Evolutionary conservation across 2,113 vertebrate species (phyloP).

Genomic region (Dissostichus mawsoni): DNA sequence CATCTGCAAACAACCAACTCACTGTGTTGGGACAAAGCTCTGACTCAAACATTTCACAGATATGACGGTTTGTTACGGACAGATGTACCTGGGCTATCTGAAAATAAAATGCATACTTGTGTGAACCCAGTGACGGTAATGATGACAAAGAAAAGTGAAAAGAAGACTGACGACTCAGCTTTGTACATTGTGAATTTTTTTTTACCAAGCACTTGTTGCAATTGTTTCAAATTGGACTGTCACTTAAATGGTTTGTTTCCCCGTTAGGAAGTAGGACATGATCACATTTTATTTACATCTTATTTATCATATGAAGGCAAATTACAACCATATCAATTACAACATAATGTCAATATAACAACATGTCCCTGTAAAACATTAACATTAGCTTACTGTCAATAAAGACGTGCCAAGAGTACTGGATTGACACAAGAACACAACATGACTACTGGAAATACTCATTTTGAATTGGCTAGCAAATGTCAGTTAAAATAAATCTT

Average conservation of each 20-base stretch:
- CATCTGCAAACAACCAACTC: constrained; percentile 69
- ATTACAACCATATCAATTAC: background rate
- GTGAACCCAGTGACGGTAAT: background rate
- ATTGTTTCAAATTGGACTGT: background rate
- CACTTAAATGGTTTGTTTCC: background rate
- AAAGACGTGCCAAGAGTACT: background rate
- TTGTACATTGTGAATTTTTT: background rate
- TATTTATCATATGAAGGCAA: constrained; percentile 4
- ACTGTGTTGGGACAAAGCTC: constrained; percentile 33
- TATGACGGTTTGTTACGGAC: background rate
- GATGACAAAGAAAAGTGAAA: background rate
- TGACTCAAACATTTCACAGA: constrained; percentile 68
- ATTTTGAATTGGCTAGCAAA: background rate
- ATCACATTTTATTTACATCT: background rate
- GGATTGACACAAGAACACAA: background rate
- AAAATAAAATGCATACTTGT: background rate
- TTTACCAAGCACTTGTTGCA: background rate
- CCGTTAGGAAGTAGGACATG: no score
- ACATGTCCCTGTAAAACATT: constrained; percentile 22
- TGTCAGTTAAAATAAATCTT: background rate
- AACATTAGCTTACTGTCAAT: background rate
- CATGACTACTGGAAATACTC: background rate
- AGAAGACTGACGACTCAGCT: constrained; percentile 6
- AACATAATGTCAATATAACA: background rate
- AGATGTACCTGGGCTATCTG: background rate